Base-by-base conservation (phyloP, 2,888 invertebrate genomes). In the Hoplodrina blanda region DNA sequence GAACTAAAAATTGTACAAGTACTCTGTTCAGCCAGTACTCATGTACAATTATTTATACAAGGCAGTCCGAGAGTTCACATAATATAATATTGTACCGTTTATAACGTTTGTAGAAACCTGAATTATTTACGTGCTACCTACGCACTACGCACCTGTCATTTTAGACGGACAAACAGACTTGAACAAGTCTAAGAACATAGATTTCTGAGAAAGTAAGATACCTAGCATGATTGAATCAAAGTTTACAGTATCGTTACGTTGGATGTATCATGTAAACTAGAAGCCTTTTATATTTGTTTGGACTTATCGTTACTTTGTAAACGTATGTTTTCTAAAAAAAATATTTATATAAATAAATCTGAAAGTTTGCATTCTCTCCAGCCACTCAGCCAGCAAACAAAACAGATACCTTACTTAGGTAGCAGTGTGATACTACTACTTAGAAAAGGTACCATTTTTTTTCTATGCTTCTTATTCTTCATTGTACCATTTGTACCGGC, bases 91-190 rank as follows among this genome's bases (percentile, higher is more conserved):
- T 37, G 33, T 65, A 60, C 19, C 19, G 15, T 78, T 52, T 69
- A 55, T 57, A 63, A 20, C 55, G 60, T 67, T 75, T 67, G 66
- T 64, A 20, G 57, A 61, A 60, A 75, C 60, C 59, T 68, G 82
- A 81, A 80, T 81, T 80, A 80, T 72, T 68, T 68, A 79, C 55
- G 54, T 49, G 17, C 59, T 57, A n/a, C 69, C 82, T 72, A 79
- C 82, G 73, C 67, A 70, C 17, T 49, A 50, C 25, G 54, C 46
- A 67, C 62, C 62, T 53, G 61, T 82, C 75, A 72, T 66, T 55
- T 73, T 52, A 63, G 67, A 68, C 62, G 55, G 63, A 66, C 65
- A 60, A 69, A 69, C 69, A 69, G 70, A 81, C 60, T 46, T 44
- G 44, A 55, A 63, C 63, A 46, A 55, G 25, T 11, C 56, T 65